A percentile compares a stretch with the other conserved stretches of the same genome.
These are phyloP conservation scores for Ciona savignyi DNA, from an alignment of 23 tunicate genomes.

Conservation along the genomic window DNA sequence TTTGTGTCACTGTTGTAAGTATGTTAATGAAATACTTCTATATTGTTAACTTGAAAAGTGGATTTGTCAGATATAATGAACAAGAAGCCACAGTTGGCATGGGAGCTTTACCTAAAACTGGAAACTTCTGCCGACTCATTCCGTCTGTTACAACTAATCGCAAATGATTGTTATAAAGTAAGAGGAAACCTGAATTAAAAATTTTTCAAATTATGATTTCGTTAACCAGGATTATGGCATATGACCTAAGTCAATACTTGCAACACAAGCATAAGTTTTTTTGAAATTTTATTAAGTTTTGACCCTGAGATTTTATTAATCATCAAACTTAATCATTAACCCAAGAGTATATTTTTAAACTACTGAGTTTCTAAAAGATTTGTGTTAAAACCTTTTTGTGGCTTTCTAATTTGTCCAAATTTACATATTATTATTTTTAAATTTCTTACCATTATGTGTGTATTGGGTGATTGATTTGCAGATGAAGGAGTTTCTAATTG, in stretches of 20 bases:
- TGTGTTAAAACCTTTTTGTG: no score
- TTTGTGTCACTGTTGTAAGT: constrained; percentile 91
- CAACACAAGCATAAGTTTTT: neutral
- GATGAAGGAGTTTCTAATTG: constrained; percentile 73
- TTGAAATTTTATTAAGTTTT: no score
- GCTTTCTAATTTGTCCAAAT: no score
- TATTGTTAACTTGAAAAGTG: neutral
- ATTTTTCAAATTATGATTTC: neutral
- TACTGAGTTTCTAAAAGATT: neutral
- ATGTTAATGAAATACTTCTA: neutral
- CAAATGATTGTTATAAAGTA: constrained; percentile 84
- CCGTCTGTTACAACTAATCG: constrained; percentile 63
- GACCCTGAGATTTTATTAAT: no score
- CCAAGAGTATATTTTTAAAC: neutral
- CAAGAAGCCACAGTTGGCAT: constrained; percentile 72
- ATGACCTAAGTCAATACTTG: neutral
- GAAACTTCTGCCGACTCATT: constrained; percentile 82
- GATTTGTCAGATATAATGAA: constrained; percentile 58
- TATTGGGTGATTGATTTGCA: no score
- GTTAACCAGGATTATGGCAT: neutral
- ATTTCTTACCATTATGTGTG: no score
- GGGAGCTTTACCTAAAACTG: constrained; percentile 86
- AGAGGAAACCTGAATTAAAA: neutral
- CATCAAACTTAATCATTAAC: no score
- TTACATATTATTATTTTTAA: no score